Percentiles rank a stretch among this genome's conserved stretches.
These are phyloP conservation scores for Hydroisotoma schaefferi DNA, from an alignment of 2,888 invertebrate genomes.

Conservation along the genomic window DNA sequence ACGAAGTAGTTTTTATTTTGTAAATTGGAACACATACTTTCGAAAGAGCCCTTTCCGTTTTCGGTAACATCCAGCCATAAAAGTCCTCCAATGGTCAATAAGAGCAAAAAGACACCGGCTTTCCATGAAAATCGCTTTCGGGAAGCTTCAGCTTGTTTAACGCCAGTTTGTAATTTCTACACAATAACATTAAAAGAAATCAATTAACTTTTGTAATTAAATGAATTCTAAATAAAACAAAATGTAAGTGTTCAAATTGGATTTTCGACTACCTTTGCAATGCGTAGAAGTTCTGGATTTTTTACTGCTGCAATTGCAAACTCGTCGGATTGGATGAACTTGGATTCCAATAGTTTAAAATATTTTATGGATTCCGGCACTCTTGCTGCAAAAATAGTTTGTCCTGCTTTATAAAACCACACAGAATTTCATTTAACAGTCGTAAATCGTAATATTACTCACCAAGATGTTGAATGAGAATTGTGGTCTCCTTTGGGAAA, in stretches of 20 bases:
- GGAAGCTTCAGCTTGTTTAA: conserved; percentile 41
- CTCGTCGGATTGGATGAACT: conserved; percentile 46
- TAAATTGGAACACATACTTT: conserved; percentile 33
- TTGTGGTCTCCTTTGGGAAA: conserved; percentile 41
- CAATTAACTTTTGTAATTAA: neutral
- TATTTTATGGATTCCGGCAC: conserved; percentile 27
- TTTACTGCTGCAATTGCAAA: conserved; percentile 48
- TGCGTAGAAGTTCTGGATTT: conserved; percentile 41
- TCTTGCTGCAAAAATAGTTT: conserved; percentile 29
- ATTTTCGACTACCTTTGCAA: conserved; percentile 48
- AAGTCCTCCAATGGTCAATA: conserved; percentile 39
- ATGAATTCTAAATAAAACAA: neutral
- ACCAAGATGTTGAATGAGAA: conserved; percentile 43
- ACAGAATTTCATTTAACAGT: neutral
- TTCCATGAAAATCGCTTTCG: conserved; percentile 44
- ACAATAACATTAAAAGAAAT: neutral
- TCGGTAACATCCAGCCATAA: conserved; percentile 47
- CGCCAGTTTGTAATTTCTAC: conserved; percentile 38
- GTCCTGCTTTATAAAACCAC: neutral
- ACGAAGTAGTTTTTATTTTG: neutral
- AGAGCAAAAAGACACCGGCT: conserved; percentile 35
- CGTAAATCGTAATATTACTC: conserved; percentile 6
- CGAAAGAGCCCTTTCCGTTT: conserved; percentile 47
- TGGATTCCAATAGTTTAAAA: conserved; percentile 38
- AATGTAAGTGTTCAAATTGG: neutral